Base-by-base conservation (phyloP, 2,113 vertebrate species). In the Solea senegalensis region DNA sequence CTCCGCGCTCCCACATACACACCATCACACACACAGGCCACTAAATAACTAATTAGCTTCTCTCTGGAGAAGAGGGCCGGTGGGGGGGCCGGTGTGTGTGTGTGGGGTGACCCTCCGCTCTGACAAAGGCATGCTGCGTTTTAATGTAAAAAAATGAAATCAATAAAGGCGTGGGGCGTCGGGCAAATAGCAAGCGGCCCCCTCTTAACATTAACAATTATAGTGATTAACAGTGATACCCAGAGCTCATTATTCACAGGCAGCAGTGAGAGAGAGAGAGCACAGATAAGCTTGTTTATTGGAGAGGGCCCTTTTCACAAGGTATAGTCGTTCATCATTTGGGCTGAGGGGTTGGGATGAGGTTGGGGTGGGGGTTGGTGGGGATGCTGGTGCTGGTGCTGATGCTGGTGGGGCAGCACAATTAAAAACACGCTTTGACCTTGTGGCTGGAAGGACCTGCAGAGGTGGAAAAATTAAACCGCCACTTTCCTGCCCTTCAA, bases 241-340 rank as follows among this genome's bases (percentile, higher is more conserved):
- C 91, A 92, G 91, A 93, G 93, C 92, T 95, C 94, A 95, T 95
- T 96, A 95, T 95, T 96, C 95, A 95, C 94, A 67, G 91, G 91
- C 94, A 91, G 74, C 57, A 12, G 83, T 55, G 28, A 58, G 65
- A 76, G 80, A 78, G 75, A 83, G 85, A 92, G 91, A 84, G 88
- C 89, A 93, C 93, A 95, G 94, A 95, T 96, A 97, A 96, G 94
- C 94, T 93, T 93, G 92, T 96, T 96, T 97, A 95, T 94, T 94
- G 90, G 87, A 88, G 91, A 92, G 90, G 94, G 94, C 90, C 92
- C 92, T 89, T 91, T 91, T 90, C 86, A 90, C 85, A 83, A 84
- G 88, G 83, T 86, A 86, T 83, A 89, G 86, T 91, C 90, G 78
- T 91, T 91, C 88, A 91, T 91, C 90, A 91, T 90, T 85, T 83